These are phyloP conservation scores for Slavum lentiscoides DNA, from an alignment of 2,888 invertebrate species.

Conservation along the genomic window DNA sequence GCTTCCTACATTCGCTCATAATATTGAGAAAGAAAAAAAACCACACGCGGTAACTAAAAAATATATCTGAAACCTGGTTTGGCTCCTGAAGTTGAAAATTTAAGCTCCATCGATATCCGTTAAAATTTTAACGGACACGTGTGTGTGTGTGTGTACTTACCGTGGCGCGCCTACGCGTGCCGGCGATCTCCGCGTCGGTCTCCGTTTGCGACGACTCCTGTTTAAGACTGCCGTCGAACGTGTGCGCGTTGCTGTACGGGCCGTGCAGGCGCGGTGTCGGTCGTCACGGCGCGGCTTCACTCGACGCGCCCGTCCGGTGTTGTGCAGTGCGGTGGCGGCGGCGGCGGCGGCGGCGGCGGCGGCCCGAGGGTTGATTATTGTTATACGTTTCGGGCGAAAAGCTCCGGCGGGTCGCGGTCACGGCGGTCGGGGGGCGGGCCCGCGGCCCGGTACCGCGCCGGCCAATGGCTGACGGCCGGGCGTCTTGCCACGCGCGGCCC, in stretches of 20 bases:
- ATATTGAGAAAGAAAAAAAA: too few species aligned
- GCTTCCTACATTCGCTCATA: too few species aligned
- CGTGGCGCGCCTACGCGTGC: too few species aligned
- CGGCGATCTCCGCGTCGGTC: background rate
- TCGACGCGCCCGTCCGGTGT: background rate
- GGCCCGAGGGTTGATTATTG: background rate
- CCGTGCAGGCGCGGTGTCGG: background rate
- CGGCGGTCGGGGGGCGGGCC: background rate
- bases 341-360: background rate
- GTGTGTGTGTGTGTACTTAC: too few species aligned
- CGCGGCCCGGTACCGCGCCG: background rate
- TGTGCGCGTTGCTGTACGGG: background rate
- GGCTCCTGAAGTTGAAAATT: too few species aligned
- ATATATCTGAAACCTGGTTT: too few species aligned
- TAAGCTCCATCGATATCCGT: too few species aligned
- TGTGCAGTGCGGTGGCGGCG: background rate
- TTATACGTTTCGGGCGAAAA: conserved; percentile 1
- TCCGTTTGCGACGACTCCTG: background rate
- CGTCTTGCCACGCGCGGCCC: conserved; percentile 30
- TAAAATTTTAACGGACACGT: too few species aligned
- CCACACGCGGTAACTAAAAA: too few species aligned
- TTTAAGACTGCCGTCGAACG: background rate
- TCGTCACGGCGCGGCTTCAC: too few species aligned
- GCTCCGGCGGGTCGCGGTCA: background rate
- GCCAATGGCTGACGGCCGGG: conserved; percentile 28